Conservation (phyloP, 2,888 invertebrate genomes). For the Nomada lathburiana region DNA sequence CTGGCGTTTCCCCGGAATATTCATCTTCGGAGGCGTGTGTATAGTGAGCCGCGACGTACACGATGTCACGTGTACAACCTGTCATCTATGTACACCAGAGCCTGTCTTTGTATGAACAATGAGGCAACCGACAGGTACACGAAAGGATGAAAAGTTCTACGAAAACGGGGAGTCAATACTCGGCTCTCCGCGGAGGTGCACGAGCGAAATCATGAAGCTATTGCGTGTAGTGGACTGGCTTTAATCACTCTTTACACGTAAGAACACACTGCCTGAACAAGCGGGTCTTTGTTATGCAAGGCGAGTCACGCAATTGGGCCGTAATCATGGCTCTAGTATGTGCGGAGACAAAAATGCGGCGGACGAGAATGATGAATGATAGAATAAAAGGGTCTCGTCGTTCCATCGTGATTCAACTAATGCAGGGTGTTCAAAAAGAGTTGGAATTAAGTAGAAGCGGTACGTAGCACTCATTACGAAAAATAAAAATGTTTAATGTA, state of each 20-base stretch:
- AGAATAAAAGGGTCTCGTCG: neutral
- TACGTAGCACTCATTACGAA: too few relatives aligned
- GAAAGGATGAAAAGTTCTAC: neutral
- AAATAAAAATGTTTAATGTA: too few relatives aligned
- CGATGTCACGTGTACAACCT: slow-evolving; percentile 50
- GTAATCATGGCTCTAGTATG: neutral
- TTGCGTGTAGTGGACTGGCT: neutral
- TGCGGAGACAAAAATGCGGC: neutral
- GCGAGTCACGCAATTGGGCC: slow-evolving; percentile 12
- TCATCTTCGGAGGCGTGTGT: slow-evolving; percentile 49
- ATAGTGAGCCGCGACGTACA: slow-evolving; percentile 25
- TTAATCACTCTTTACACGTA: slow-evolving; percentile 27
- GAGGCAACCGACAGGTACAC: slow-evolving; percentile 29
- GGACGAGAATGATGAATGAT: neutral
- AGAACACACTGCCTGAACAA: neutral
- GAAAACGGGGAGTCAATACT: slow-evolving; percentile 39
- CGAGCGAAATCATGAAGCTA: neutral
- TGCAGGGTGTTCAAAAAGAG: too few relatives aligned
- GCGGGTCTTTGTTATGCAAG: neutral
- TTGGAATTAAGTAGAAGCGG: too few relatives aligned
- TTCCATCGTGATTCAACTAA: neutral
- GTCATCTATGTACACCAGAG: slow-evolving; percentile 40
- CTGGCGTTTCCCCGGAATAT: slow-evolving; percentile 43
- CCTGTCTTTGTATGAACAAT: slow-evolving; percentile 52
- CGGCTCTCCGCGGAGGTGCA: neutral